Conservation (phyloP, 2,888 invertebrate species). For the Taenaris catops region DNA sequence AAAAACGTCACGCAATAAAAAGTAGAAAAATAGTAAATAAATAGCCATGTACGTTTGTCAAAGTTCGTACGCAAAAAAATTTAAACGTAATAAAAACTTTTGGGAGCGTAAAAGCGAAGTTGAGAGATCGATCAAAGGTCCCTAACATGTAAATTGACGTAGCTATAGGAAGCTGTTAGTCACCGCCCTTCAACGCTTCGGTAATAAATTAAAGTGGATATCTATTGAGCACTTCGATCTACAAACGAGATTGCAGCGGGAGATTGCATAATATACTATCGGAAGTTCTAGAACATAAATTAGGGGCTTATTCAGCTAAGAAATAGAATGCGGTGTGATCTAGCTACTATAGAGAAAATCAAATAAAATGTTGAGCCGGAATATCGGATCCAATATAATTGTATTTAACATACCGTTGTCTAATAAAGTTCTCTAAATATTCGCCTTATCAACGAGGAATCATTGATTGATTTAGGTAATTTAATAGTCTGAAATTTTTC, state of each 20-base stretch:
- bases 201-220: slow-evolving; percentile 67
- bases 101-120: slow-evolving; percentile 21
- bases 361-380: no score
- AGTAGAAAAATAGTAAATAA: no score
- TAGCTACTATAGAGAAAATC: slow-evolving; percentile 4
- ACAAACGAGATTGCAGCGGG: slow-evolving; percentile 43
- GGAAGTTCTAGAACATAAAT: slow-evolving; percentile 23
- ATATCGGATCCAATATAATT: no score
- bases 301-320: slow-evolving; percentile 17
- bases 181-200: slow-evolving; percentile 48
- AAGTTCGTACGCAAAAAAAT: slow-evolving; percentile 3
- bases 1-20: no score
- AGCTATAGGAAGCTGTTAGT: slow-evolving; percentile 46
- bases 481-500: no score
- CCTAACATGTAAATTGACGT: slow-evolving; percentile 28
- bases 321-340: slow-evolving; percentile 3
- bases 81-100: slow-evolving; percentile 20
- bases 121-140: slow-evolving; percentile 25
- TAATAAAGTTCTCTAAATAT: no score
- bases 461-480: no score
- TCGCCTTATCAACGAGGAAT: no score
- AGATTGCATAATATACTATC: slow-evolving; percentile 24
- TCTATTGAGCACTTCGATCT: slow-evolving; percentile 58
- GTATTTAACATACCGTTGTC: no score
- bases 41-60: slow-evolving; percentile 2